Percentiles rank a stretch among this genome's conserved stretches.
phyloP scores from a whole-genome alignment of 2,888 invertebrate species.

The Leucoma salicis region DNA sequence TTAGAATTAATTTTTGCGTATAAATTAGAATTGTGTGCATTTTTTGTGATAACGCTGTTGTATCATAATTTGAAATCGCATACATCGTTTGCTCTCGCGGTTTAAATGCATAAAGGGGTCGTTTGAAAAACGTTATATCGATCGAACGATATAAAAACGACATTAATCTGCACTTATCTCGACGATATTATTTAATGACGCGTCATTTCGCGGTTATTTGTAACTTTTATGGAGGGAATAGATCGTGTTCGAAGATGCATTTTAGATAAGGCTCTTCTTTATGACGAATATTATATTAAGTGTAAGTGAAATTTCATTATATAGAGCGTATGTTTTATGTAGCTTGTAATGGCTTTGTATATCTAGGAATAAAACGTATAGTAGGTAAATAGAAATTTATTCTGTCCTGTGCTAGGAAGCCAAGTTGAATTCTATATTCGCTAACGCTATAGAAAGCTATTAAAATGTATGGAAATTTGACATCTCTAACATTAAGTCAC shows the following conservation, averaged over 20 bases:
- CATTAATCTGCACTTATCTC: conserved; percentile 80
- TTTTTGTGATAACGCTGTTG: conserved; percentile 35
- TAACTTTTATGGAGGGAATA: conserved; percentile 69
- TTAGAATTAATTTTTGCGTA: no score
- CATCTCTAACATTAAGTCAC: no score
- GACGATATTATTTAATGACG: conserved; percentile 78
- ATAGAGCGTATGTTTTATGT: conserved; percentile 20
- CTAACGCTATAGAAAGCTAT: no score
- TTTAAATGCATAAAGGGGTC: conserved; percentile 67
- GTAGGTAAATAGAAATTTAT: no score
- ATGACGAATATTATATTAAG: conserved; percentile 44
- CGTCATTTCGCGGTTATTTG: conserved; percentile 78
- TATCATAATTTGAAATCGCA: conserved; percentile 70
- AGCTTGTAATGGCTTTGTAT: conserved; percentile 3
- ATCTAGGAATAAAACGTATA: conserved; percentile 12
- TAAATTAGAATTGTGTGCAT: conserved; percentile 15
- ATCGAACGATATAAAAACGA: conserved; percentile 68
- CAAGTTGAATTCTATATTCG: no score
- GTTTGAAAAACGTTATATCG: conserved; percentile 58
- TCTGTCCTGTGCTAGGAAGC: no score
- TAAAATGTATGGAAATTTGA: no score
- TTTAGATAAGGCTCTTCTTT: conserved; percentile 65
- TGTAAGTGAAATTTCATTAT: conserved; percentile 53
- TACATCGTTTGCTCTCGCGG: conserved; percentile 49
- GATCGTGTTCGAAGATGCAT: conserved; percentile 57